Conservation (phyloP, 2,113 vertebrate species). For the Saccopteryx bilineata region DNA sequence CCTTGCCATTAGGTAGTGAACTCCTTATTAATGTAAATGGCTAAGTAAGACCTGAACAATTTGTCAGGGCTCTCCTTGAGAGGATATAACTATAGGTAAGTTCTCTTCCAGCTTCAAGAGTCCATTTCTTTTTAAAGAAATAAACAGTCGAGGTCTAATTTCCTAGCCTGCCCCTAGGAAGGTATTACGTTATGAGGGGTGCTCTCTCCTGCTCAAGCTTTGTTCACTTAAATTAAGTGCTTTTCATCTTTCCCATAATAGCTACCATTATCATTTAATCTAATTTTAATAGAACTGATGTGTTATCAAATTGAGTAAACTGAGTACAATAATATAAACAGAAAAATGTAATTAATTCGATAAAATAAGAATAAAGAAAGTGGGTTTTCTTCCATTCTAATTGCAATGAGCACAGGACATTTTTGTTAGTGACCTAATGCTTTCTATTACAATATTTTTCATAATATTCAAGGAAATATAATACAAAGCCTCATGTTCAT, state of each 20-base stretch:
- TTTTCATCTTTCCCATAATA: not conserved
- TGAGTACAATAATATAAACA: slow-evolving; percentile 11
- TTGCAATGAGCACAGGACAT: not conserved
- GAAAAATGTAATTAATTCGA: not conserved
- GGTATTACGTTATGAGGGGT: not conserved
- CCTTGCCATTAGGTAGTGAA: not conserved
- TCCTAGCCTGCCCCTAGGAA: not conserved
- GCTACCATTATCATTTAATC: not conserved
- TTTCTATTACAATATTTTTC: slow-evolving; percentile 12
- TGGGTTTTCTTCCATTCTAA: slow-evolving; percentile 1
- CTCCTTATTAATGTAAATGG: not conserved
- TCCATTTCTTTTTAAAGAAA: not conserved
- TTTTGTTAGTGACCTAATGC: not conserved
- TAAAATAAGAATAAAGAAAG: not conserved
- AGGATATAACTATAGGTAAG: not conserved
- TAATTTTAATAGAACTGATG: not conserved
- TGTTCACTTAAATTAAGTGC: not conserved
- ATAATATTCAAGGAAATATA: not conserved
- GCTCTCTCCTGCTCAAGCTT: not conserved
- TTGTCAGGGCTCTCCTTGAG: not conserved
- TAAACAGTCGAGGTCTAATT: not conserved
- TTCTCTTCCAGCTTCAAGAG: not conserved
- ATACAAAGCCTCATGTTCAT: not conserved
- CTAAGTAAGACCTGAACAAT: not conserved
- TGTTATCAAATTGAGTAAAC: not conserved